Evolutionary conservation across 2,113 vertebrate genomes (phyloP).

Genomic region (Dendrocopos noguchii): DNA sequence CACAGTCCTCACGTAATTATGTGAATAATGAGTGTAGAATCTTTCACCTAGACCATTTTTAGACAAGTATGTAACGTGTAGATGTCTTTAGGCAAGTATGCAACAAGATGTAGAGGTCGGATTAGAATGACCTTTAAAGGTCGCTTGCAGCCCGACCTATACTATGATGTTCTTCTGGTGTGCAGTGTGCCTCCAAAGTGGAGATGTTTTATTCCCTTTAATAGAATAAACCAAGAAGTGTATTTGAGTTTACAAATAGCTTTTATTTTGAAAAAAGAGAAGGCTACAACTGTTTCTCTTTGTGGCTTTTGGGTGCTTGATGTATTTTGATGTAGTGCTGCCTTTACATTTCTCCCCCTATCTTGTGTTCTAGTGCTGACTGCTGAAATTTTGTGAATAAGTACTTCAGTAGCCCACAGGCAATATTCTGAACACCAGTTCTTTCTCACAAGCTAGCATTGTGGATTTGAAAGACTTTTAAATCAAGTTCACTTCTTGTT

Average conservation of each 20-base stretch:
- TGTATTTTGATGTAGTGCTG: not conserved
- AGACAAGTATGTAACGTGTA: not conserved
- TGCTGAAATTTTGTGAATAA: not conserved
- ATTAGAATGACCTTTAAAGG: slow-evolving; percentile 12
- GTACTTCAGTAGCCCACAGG: not conserved
- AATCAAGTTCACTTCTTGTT: not conserved
- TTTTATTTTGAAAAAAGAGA: not conserved
- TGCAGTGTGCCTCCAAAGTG: not conserved
- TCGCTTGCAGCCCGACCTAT: not conserved
- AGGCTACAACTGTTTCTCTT: not conserved
- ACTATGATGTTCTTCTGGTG: not conserved
- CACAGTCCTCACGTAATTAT: not conserved
- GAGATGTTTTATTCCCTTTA: not conserved
- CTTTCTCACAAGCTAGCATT: not conserved
- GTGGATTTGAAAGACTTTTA: not conserved
- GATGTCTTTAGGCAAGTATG: not conserved
- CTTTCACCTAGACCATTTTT: slow-evolving; percentile 4
- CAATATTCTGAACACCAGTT: not conserved
- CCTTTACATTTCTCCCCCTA: not conserved
- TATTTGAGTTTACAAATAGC: not conserved
- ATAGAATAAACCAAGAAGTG: not conserved
- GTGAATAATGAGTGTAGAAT: not conserved
- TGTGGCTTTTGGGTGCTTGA: not conserved
- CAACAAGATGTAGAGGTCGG: not conserved
- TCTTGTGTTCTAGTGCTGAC: not conserved